These are phyloP conservation scores for Cosmia trapezina DNA, from an alignment of 2,888 invertebrate genomes.

Conservation along the genomic window DNA sequence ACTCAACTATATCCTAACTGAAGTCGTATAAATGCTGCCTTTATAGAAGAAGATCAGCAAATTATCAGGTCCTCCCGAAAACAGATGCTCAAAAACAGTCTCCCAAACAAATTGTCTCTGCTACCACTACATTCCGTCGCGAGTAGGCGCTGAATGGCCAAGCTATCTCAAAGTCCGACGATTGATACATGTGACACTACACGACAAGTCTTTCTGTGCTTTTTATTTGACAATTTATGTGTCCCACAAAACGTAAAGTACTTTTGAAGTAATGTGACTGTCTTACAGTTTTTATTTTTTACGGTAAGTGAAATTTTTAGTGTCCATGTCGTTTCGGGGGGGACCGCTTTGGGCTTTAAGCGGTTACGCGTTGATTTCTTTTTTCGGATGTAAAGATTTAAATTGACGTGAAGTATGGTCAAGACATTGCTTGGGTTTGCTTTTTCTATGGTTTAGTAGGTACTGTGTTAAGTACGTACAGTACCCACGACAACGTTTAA, in stretches of 20 bases:
- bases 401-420: conserved; percentile 23
- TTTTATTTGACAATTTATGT: conserved; percentile 67
- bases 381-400: conserved; percentile 31
- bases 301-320: conserved; percentile 52
- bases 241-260: conserved; percentile 54
- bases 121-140: conserved; percentile 62
- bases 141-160: conserved; percentile 63
- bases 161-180: conserved; percentile 60
- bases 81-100: background rate
- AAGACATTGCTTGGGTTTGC: background rate
- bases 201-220: conserved; percentile 45
- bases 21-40: no score
- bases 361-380: conserved; percentile 18
- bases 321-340: conserved; percentile 39
- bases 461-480: no score
- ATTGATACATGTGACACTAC: conserved; percentile 74
- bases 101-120: conserved; percentile 21
- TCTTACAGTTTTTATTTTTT: conserved; percentile 43
- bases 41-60: no score
- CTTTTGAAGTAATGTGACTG: conserved; percentile 51
- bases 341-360: conserved; percentile 16
- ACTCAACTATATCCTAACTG: no score
- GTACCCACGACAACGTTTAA: no score
- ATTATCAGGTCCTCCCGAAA: no score
- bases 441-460: background rate